Evolutionary conservation across 2,797 vertebrate genomes (phyloP), one percentile per base, ranked within the genome.

Genomic region (Sciurus vulgaris): DNA sequence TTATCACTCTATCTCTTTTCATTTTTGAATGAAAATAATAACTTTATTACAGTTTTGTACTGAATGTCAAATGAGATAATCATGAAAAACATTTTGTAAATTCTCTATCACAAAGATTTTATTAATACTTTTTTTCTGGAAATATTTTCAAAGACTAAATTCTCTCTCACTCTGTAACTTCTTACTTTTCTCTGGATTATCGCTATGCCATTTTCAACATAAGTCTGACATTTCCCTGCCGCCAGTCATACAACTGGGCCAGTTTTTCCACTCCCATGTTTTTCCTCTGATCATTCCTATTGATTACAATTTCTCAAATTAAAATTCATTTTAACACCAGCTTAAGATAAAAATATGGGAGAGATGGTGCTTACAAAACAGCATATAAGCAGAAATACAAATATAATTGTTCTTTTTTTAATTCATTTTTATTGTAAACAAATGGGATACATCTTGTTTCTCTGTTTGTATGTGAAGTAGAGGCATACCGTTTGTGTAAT

Each of bases 121-220:
- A 73, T 84, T 88, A 78, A 70, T 82, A 69, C 9, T 89, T 65
- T 26, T 26, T 77, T 69, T 49, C 69, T 67, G 14, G 24, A 51
- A 91, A 78, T 88, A 38, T 51, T 93, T 90, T 73, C 69, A 89
- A 94, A 86, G 41, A 61, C 49, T 49, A 69, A 82, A 89, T 73
- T 91, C 79, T 88, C 41, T 87, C 83, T 85, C n/a, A 67, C 72
- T 70, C 30, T 81, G 63, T 69, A 89, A 72, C 65, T 90, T 95
- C 65, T 84, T 61, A 61, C 51, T 95, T 86, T 83, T 93, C 73
- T 67, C 24, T 82, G 67, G 61, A 86, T 94, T 85, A 82, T 91
- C 49, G 67, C 41, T 69, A 78, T 79, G 74, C 63, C 88, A 59
- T 94, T 96, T 93, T 79, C 30, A 11, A 35, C 76, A 38, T 86